Evolutionary conservation across 2,888 invertebrate species (phyloP).

Genomic region (Bugula neritina): DNA sequence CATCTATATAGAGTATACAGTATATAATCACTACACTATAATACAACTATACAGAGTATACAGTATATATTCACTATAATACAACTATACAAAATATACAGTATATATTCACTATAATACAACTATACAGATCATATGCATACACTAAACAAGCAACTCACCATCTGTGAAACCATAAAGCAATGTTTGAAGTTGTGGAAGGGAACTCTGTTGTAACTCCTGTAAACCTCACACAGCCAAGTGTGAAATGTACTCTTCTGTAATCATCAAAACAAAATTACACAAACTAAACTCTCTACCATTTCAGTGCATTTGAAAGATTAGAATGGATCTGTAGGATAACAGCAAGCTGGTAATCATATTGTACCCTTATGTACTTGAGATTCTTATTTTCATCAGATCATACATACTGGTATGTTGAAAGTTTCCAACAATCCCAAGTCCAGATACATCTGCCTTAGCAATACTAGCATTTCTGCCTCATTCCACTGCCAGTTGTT

Average conservation of each 20-base stretch:
- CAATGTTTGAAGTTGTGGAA: conserved; percentile 55
- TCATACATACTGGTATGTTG: conserved; percentile 62
- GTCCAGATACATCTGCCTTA: conserved; percentile 76
- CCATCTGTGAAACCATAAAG: conserved; percentile 54
- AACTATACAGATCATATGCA: conserved; percentile 80
- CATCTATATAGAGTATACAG: not conserved
- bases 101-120: not conserved
- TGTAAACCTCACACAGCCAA: conserved; percentile 49
- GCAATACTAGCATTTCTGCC: conserved; percentile 68
- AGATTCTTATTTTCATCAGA: not conserved
- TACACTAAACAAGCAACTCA: conserved; percentile 50
- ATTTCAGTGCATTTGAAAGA: too few species aligned
- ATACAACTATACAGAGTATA: not conserved
- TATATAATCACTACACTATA: not conserved
- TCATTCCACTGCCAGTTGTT: conserved; percentile 78
- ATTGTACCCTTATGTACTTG: not conserved
- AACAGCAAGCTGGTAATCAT: too few species aligned
- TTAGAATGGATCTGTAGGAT: too few species aligned
- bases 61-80: not conserved
- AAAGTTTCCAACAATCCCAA: conserved; percentile 69
- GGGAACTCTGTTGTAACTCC: conserved; percentile 51
- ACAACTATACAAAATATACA: not conserved
- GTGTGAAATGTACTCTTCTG: conserved; percentile 33
- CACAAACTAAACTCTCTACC: too few species aligned
- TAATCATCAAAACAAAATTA: too few species aligned